phyloP scores from a whole-genome alignment of 2,113 vertebrate species.

The Ovibos moschatus region DNA sequence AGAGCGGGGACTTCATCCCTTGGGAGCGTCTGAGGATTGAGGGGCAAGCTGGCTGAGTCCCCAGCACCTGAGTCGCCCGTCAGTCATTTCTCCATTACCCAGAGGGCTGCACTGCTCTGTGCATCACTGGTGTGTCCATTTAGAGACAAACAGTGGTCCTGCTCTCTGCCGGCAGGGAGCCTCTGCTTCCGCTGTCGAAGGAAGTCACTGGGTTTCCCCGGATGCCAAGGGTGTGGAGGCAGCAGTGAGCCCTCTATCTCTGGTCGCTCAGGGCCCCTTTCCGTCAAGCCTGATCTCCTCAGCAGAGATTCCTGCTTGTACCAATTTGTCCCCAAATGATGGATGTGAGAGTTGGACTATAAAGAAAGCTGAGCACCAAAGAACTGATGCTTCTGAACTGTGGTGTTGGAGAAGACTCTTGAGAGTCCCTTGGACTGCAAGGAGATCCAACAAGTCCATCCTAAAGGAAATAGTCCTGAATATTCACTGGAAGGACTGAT shows the following conservation, averaged over 20 bases:
- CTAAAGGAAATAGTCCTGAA: not conserved
- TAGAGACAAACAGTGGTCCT: not conserved
- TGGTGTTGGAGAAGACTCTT: not conserved
- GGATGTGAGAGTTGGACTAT: not conserved
- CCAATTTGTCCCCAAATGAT: conserved; percentile 63
- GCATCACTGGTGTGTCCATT: not conserved
- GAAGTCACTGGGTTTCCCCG: conserved; percentile 35
- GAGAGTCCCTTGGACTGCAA: not conserved
- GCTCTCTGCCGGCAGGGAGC: not conserved
- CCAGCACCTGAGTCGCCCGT: not conserved
- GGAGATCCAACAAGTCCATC: not conserved
- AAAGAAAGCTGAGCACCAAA: not conserved
- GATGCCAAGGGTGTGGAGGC: conserved; percentile 20
- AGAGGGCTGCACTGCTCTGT: not conserved
- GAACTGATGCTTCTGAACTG: not conserved
- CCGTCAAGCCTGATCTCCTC: conserved; percentile 70
- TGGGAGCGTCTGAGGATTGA: rapidly evolving
- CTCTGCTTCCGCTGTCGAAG: not conserved
- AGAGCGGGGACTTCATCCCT: not conserved
- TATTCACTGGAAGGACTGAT: not conserved
- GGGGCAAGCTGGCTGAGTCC: not conserved
- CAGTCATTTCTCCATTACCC: not conserved
- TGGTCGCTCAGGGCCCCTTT: conserved; percentile 59
- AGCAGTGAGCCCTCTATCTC: conserved; percentile 53
- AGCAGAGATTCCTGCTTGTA: conserved; percentile 68